A percentile compares a stretch with the other conserved stretches of the same genome.
Evolutionary conservation across 2,113 vertebrate species (phyloP).

Genomic region (Gorsachius goisagi): DNA sequence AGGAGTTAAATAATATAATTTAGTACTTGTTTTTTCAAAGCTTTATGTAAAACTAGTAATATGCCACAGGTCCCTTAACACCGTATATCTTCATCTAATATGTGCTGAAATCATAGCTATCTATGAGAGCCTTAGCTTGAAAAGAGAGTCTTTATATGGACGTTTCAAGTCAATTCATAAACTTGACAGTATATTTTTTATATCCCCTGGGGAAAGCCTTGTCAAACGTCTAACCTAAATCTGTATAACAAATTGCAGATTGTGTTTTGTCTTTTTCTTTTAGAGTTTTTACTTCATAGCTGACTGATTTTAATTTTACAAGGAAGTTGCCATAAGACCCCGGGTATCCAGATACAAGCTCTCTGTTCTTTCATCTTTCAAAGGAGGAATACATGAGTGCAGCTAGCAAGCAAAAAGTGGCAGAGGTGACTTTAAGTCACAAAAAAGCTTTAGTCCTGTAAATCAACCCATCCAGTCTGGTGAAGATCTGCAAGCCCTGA

Average conservation of each 20-base stretch:
- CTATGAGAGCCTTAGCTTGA: neutral
- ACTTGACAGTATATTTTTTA: neutral
- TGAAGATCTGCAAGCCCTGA: neutral
- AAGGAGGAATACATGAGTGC: neutral
- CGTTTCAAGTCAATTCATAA: neutral
- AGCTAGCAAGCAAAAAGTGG: neutral
- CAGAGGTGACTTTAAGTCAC: neutral
- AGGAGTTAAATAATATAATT: neutral
- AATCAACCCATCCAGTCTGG: neutral
- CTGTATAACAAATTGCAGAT: neutral
- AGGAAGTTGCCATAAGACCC: neutral
- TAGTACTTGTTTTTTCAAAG: neutral
- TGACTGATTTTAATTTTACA: constrained; percentile 10
- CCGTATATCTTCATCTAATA: neutral
- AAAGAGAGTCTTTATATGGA: neutral
- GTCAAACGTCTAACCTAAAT: neutral
- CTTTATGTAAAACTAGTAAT: neutral
- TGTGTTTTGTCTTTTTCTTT: neutral
- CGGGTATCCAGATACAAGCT: neutral
- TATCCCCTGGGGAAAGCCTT: neutral
- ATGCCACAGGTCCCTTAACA: neutral
- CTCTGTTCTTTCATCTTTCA: neutral
- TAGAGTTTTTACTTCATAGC: neutral
- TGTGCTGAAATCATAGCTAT: neutral
- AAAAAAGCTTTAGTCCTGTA: neutral